A percentile compares a stretch with the other conserved stretches of the same genome.
phyloP scores from a whole-genome alignment of 2,113 vertebrate species.

The Hiodon alosoides region DNA sequence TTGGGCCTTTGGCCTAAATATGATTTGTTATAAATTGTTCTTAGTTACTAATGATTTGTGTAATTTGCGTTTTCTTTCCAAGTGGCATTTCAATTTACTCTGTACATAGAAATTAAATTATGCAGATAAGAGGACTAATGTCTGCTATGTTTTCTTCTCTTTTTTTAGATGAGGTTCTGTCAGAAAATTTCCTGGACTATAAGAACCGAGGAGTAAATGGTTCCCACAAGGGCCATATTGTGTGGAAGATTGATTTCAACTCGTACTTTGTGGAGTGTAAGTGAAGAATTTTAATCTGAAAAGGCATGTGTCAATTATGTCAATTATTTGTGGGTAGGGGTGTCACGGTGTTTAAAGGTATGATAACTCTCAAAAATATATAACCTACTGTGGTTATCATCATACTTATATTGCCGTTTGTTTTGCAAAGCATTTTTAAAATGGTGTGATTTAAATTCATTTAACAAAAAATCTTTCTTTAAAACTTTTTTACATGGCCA shows the following conservation, averaged over 20 bases:
- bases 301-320: background rate
- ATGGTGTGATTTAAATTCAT: too few relatives aligned
- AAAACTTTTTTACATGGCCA: too few relatives aligned
- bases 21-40: too few relatives aligned
- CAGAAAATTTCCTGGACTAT: slow-evolving; percentile 96
- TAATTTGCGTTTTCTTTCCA: background rate
- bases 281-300: slow-evolving; percentile 45
- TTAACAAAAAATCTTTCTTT: too few relatives aligned
- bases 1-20: too few relatives aligned
- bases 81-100: background rate
- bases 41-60: too few relatives aligned
- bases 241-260: slow-evolving; percentile 92
- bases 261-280: slow-evolving; percentile 85
- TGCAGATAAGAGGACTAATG: background rate
- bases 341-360: too few relatives aligned
- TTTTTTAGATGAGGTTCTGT: slow-evolving; percentile 80
- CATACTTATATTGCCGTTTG: too few relatives aligned
- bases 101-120: background rate
- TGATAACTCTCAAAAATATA: too few relatives aligned
- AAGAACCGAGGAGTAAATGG: slow-evolving; percentile 95
- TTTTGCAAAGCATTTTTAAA: too few relatives aligned
- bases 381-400: too few relatives aligned
- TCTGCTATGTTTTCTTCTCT: background rate
- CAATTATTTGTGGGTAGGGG: too few relatives aligned
- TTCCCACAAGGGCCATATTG: slow-evolving; percentile 88